Percentiles rank a stretch among this genome's conserved stretches.
phyloP scores from a whole-genome alignment of 2,888 invertebrate species.

The Chelonus formosanus region DNA sequence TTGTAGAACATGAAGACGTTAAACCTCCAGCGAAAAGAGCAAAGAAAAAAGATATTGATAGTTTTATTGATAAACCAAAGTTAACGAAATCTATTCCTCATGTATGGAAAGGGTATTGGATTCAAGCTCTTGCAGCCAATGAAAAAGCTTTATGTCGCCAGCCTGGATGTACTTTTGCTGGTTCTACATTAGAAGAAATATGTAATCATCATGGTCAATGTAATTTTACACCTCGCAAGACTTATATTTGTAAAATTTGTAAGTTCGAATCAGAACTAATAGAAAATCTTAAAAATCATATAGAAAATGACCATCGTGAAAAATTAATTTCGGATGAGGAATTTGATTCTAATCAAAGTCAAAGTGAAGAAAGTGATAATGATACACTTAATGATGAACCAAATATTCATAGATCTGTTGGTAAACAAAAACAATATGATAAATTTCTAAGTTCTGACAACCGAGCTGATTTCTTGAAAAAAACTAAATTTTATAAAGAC shows the following conservation, averaged over 20 bases:
- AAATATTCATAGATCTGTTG: no score
- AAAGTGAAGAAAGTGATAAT: slow-evolving; percentile 22
- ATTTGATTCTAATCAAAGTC: slow-evolving; percentile 38
- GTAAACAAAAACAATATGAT: background rate
- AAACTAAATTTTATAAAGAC: background rate
- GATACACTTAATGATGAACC: slow-evolving; percentile 23
- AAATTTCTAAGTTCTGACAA: background rate
- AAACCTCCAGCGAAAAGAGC: slow-evolving; percentile 38
- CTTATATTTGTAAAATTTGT: slow-evolving; percentile 58
- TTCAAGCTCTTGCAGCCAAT: slow-evolving; percentile 45
- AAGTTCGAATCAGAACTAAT: slow-evolving; percentile 47
- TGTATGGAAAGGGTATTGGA: slow-evolving; percentile 51
- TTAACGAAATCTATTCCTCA: slow-evolving; percentile 46
- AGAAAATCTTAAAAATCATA: slow-evolving; percentile 51
- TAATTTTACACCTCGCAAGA: slow-evolving; percentile 49
- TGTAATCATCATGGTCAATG: slow-evolving; percentile 54
- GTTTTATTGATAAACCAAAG: slow-evolving; percentile 41
- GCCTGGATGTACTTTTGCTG: slow-evolving; percentile 51
- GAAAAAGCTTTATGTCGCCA: slow-evolving; percentile 52
- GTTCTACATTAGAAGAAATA: slow-evolving; percentile 49
- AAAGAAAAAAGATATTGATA: slow-evolving; percentile 10
- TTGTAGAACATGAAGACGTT: slow-evolving; percentile 49
- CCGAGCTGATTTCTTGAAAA: slow-evolving; percentile 17
- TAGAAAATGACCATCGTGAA: slow-evolving; percentile 48
- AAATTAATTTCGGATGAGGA: slow-evolving; percentile 37